A percentile compares a stretch with the other conserved stretches of the same genome.
phyloP scores from a whole-genome alignment of 2,797 vertebrate species.

The Eidolon dupreanum region DNA sequence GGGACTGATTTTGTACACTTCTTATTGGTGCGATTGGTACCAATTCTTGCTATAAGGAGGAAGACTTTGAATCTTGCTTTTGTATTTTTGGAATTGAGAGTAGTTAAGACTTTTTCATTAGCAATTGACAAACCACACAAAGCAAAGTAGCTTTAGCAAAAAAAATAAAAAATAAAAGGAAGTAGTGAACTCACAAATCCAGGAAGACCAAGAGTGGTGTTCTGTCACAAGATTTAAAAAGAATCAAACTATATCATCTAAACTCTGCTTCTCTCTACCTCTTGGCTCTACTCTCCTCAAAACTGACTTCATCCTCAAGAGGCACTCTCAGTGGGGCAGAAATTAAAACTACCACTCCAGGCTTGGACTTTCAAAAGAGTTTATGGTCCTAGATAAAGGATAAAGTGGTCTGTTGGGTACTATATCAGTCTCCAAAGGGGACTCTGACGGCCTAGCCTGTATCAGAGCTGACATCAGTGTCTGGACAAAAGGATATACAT shows the following conservation, averaged over 20 bases:
- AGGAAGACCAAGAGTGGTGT: background rate
- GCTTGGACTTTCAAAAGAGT: background rate
- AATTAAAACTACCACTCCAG: background rate
- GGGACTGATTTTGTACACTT: background rate
- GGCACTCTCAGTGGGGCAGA: background rate
- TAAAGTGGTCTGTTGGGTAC: accelerated
- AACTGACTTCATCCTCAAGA: background rate
- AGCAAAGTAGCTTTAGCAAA: background rate
- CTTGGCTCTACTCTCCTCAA: background rate
- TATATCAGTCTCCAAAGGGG: background rate
- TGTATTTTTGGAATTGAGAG: background rate
- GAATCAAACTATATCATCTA: background rate
- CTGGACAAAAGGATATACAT: background rate
- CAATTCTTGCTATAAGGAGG: background rate
- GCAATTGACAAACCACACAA: background rate
- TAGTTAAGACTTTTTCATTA: background rate
- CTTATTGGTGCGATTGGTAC: background rate
- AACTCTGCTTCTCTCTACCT: background rate
- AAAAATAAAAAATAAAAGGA: background rate
- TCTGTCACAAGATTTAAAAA: background rate
- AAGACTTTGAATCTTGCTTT: background rate
- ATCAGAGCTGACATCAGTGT: background rate
- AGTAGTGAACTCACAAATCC: background rate
- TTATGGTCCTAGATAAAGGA: background rate
- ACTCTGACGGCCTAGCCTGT: background rate